Evolutionary conservation across 2,888 invertebrate species (phyloP).

Genomic region (Pimpla rufipes): DNA sequence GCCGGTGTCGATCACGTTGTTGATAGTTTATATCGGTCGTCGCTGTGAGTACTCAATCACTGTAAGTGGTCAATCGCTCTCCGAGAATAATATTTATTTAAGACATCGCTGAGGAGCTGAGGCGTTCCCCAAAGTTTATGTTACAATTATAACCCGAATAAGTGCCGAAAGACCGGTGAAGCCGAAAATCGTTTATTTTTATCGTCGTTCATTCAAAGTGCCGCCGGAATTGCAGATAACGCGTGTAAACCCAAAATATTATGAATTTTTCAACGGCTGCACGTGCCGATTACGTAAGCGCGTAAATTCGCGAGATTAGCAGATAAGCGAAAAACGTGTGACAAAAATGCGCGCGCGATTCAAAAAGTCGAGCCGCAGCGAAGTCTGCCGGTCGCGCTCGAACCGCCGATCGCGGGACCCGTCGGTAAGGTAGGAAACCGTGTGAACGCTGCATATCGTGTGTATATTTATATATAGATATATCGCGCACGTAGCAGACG

Average conservation of each 20-base stretch:
- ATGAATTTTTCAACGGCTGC: too few species aligned
- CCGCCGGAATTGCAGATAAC: too few species aligned
- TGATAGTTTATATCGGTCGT: background rate
- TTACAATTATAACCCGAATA: too few species aligned
- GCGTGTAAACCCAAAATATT: too few species aligned
- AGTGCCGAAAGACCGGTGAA: too few species aligned
- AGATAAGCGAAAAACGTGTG: background rate
- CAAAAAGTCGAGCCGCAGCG: background rate
- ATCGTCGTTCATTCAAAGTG: too few species aligned
- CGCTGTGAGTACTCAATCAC: background rate
- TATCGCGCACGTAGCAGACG: background rate
- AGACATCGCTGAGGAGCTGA: background rate
- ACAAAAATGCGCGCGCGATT: background rate
- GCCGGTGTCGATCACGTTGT: background rate
- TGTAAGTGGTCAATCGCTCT: background rate
- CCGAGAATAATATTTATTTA: background rate
- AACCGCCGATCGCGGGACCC: too few species aligned
- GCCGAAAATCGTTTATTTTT: too few species aligned
- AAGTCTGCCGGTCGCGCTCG: background rate
- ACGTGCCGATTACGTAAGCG: too few species aligned
- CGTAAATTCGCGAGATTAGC: background rate
- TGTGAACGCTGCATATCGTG: background rate
- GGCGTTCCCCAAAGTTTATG: background rate
- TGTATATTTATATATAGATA: background rate
- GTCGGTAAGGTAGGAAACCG: too few species aligned